phyloP scores from a whole-genome alignment of 1,140 invertebrate genomes.

The Chironomus tepperi region DNA sequence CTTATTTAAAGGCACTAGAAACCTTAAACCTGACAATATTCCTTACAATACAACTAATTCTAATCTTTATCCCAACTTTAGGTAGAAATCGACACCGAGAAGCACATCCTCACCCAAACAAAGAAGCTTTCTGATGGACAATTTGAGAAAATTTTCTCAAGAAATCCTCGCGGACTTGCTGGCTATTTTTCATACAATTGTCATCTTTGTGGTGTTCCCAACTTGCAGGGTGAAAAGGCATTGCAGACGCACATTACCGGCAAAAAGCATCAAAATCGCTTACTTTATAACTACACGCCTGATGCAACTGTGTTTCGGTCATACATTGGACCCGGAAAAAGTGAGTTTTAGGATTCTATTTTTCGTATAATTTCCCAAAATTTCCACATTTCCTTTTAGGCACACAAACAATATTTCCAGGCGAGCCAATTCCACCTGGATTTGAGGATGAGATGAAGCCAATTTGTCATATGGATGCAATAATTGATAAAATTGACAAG shows the following conservation, averaged over 20 bases:
- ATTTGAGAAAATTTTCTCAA: constrained; percentile 12
- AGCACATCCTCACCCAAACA: constrained; percentile 17
- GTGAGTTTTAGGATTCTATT: no score
- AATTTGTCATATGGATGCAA: constrained; percentile 47
- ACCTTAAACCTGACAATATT: no score
- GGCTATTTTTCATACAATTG: constrained; percentile 22
- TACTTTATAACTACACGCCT: constrained; percentile 29
- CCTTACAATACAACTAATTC: no score
- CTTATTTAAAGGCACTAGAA: no score
- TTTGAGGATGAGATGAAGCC: constrained; percentile 54
- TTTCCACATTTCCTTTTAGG: background rate
- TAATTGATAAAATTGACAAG: constrained; percentile 41
- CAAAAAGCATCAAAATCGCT: constrained; percentile 39
- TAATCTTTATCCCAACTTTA: no score
- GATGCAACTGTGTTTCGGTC: constrained; percentile 25
- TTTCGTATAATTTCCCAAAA: no score
- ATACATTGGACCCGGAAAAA: background rate
- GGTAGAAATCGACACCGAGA: constrained; percentile 25
- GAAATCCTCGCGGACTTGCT: background rate
- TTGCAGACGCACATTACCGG: constrained; percentile 39
- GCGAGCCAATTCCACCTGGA: constrained; percentile 60
- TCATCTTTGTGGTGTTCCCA: constrained; percentile 25
- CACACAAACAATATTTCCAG: constrained; percentile 45
- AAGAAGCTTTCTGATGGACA: constrained; percentile 25
- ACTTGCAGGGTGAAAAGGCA: constrained; percentile 25